Base-by-base conservation (phyloP, 2,797 vertebrate species). In the Apodemus agrarius region DNA sequence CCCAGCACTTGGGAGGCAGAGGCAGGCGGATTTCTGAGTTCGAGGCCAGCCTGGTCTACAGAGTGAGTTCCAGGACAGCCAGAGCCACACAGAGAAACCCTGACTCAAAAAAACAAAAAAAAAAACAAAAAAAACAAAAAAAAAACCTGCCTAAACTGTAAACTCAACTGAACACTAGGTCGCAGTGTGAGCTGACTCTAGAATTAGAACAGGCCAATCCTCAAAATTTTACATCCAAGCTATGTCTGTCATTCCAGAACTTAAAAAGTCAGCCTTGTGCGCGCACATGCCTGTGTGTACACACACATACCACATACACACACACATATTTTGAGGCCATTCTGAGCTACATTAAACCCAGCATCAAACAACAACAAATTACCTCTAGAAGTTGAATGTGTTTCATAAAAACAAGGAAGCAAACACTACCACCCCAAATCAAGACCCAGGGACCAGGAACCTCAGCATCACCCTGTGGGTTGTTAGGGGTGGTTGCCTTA, bases 71-170 rank as follows among this genome's bases (percentile, higher is more conserved):
- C n/a, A n/a, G n/a, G n/a, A n/a, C n/a, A n/a, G n/a, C n/a, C n/a
- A n/a, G n/a, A n/a, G n/a, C n/a, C n/a, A n/a, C n/a, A n/a, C n/a
- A n/a, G n/a, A n/a, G n/a, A n/a, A n/a, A n/a, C n/a, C n/a, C n/a
- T n/a, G n/a, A n/a, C n/a, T n/a, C n/a, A n/a, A n/a, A n/a, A n/a
- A n/a, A n/a, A n/a, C n/a, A n/a, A n/a, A n/a, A n/a, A n/a, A n/a
- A n/a, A n/a, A n/a, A n/a, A n/a, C n/a, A n/a, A n/a, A n/a, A n/a
- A n/a, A n/a, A n/a, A n/a, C n/a, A n/a, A n/a, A n/a, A n/a, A n/a
- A n/a, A n/a, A 65, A 12, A 90, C 43, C 40, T 59, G 87, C 12
- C 43, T 90, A 90, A 94, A 90, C 74, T 89, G 85, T 89, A 95
- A 94, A 93, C 17, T 82, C 34, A 93, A 16, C 5, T 57, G 46